A percentile compares a stretch with the other conserved stretches of the same genome.
phyloP scores from a whole-genome alignment of 2,113 vertebrate species.

The Perca schrenkii region DNA sequence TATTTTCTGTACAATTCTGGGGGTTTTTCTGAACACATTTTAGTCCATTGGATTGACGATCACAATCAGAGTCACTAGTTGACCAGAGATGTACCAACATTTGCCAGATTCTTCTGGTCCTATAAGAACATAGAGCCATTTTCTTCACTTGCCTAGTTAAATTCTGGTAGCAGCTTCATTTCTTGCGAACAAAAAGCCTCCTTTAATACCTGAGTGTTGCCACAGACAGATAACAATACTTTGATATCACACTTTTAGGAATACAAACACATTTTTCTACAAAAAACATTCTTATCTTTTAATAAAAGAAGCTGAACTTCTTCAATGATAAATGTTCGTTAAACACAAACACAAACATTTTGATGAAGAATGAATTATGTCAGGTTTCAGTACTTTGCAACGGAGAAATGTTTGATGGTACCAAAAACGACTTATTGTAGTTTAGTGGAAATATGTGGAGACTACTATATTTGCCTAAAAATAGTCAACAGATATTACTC shows the following conservation, averaged over 20 bases:
- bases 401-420: background rate
- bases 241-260: too few relatives aligned
- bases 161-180: background rate
- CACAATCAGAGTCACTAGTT: background rate
- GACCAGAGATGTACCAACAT: background rate
- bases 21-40: background rate
- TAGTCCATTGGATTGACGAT: background rate
- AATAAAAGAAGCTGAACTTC: background rate
- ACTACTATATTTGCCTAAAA: too few relatives aligned
- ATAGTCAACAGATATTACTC: too few relatives aligned
- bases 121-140: background rate
- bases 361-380: background rate
- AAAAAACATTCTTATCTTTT: background rate
- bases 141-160: background rate
- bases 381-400: background rate
- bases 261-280: background rate
- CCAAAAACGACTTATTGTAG: background rate
- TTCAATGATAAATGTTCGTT: background rate
- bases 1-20: background rate
- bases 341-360: too few relatives aligned
- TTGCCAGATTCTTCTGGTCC: background rate
- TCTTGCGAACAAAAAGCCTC: background rate
- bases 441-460: background rate
- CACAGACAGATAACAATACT: background rate
- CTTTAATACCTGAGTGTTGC: background rate